Base-by-base conservation (phyloP, 2,888 invertebrate species). In the Strigamia maritima region DNA sequence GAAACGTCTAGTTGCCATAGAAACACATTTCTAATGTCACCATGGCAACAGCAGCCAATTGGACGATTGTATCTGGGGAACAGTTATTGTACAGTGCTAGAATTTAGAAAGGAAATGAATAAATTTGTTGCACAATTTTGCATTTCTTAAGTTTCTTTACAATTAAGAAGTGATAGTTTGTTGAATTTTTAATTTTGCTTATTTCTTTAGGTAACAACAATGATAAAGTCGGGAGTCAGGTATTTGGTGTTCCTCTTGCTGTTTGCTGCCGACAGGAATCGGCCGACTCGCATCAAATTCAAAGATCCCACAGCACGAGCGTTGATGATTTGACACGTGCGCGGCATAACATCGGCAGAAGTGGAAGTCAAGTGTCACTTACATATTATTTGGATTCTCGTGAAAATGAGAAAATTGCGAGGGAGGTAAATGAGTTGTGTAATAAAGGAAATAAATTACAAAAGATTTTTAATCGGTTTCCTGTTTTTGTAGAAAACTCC, bases 261-360 rank as follows among this genome's bases (percentile, higher is more conserved):
- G 93, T 93, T 84, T 95, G 95, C 85, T 90, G 96, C 83, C 92
- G 93, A 84, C 92, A 94, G 83, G 95, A 95, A 86, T 86, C 89
- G 80, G 84, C 40, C 16, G 79, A 79, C 8, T 77, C 75, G 35
- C 79, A 65, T 19, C 77, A 75, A 7, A 28, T 78, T 12, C 24
- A 65, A 16, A 54, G 77, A 40, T 60, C 79, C 16, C 76, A 78
- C 16, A 79, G 79, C 28, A 79, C 80, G 19, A 81, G 81, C 31
- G 81, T 79, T 16, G 81, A 81, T 26, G 81, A 81, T 77, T 75
- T 81, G 35, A 44, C 49, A 31, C 70, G 54, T 24, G 80, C 75
- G 1, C 54, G 79, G 19, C 38, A 40, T 24, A 49, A 70, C 0
- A 35, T 81, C 26, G 26, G 22, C n/a, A 14, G 79, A 24, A 81